These are phyloP conservation scores for Conger conger DNA, from an alignment of 2,113 vertebrate genomes.

Conservation along the genomic window DNA sequence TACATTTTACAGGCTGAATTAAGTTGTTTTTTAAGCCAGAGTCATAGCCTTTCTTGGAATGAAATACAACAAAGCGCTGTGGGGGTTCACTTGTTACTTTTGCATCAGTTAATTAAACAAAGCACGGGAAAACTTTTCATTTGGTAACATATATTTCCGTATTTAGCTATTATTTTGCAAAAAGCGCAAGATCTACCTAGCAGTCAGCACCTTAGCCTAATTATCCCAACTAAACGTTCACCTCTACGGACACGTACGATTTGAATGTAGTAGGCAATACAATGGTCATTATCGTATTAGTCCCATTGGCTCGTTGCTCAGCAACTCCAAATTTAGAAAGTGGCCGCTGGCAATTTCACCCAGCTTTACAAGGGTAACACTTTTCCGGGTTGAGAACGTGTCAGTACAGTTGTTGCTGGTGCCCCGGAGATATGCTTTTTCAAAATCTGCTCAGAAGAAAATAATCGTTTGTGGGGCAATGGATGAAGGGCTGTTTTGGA, in stretches of 20 bases:
- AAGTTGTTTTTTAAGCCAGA: too few relatives aligned
- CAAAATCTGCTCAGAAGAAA: neutral
- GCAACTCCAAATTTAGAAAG: neutral
- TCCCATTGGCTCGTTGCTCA: neutral
- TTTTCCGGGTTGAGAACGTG: slow-evolving; percentile 8
- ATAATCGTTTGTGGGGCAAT: neutral
- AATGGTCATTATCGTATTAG: neutral
- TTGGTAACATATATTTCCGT: neutral
- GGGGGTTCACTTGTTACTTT: neutral
- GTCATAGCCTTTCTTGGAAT: too few relatives aligned
- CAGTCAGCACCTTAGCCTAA: neutral
- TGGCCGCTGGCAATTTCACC: neutral
- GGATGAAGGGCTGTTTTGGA: too few relatives aligned
- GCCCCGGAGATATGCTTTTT: slow-evolving; percentile 7
- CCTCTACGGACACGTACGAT: neutral
- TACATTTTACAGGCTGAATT: too few relatives aligned
- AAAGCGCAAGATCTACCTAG: too few relatives aligned
- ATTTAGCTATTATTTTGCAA: neutral
- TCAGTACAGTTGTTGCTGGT: neutral
- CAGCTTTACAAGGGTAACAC: neutral
- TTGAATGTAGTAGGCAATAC: neutral
- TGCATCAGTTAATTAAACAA: neutral
- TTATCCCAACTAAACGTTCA: neutral
- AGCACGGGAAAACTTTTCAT: neutral
- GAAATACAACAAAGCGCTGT: too few relatives aligned